Conservation (phyloP, 2,113 vertebrate genomes). For the Tragelaphus buxtoni region DNA sequence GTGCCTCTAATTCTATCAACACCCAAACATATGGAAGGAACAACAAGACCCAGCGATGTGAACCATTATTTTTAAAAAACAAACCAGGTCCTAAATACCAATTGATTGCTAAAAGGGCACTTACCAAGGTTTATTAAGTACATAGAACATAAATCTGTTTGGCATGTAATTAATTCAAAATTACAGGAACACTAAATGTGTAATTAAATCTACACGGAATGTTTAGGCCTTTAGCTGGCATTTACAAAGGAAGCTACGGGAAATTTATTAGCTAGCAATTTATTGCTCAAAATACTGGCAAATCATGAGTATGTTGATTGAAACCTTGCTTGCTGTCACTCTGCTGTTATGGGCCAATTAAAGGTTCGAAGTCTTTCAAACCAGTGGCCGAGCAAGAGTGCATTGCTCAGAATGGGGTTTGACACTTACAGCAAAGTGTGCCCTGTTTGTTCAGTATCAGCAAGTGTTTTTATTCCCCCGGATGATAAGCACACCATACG, state of each 20-base stretch:
- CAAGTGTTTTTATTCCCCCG: slow-evolving; percentile 19
- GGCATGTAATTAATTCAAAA: slow-evolving; percentile 90
- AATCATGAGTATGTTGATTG: slow-evolving; percentile 80
- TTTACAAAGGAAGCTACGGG: slow-evolving; percentile 83
- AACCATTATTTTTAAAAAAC: slow-evolving; percentile 78
- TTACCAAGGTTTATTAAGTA: slow-evolving; percentile 87
- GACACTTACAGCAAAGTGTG: neutral
- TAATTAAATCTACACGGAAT: slow-evolving; percentile 84
- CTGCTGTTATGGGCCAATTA: slow-evolving; percentile 74
- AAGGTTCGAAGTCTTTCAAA: slow-evolving; percentile 71
- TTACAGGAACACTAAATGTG: slow-evolving; percentile 86
- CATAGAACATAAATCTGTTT: slow-evolving; percentile 88
- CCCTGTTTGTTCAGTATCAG: slow-evolving; percentile 14
- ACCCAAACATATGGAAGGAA: slow-evolving; percentile 33
- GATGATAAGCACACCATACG: neutral
- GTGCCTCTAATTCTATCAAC: slow-evolving; percentile 4
- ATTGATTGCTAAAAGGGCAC: slow-evolving; percentile 85
- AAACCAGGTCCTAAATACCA: slow-evolving; percentile 83
- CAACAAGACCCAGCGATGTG: neutral
- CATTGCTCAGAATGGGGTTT: slow-evolving; percentile 40
- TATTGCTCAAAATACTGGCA: slow-evolving; percentile 85
- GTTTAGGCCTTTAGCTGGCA: slow-evolving; percentile 85
- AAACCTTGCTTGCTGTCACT: slow-evolving; percentile 80
- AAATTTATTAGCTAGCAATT: slow-evolving; percentile 86
- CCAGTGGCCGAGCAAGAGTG: slow-evolving; percentile 69